Evolutionary conservation across 2,113 vertebrate species (phyloP).

Genomic region (Pongo abelii): DNA sequence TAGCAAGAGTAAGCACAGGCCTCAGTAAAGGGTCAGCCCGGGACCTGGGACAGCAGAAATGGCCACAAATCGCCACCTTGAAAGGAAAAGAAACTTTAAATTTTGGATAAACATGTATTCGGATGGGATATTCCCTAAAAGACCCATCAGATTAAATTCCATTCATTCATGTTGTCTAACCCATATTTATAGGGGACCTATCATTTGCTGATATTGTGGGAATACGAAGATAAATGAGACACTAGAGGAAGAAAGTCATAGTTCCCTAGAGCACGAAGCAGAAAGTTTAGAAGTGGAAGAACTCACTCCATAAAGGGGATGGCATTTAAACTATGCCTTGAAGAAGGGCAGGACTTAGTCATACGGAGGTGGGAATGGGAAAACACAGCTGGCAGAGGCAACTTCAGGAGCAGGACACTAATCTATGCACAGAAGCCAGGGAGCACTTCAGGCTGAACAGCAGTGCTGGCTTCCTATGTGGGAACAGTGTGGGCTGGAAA

Average conservation of each 20-base stretch:
- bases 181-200: not conserved
- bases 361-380: not conserved
- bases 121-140: not conserved
- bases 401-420: not conserved
- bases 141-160: not conserved
- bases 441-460: not conserved
- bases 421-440: not conserved
- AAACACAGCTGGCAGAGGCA: not conserved
- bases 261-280: not conserved
- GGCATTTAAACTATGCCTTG: not conserved
- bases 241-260: not conserved
- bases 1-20: not conserved
- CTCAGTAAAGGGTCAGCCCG: not conserved
- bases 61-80: not conserved
- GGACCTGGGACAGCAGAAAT: not conserved
- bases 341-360: not conserved
- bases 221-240: not conserved
- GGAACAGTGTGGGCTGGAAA: not conserved
- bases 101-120: not conserved
- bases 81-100: not conserved
- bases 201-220: not conserved
- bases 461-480: accelerated
- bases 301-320: not conserved
- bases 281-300: not conserved
- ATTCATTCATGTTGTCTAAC: not conserved